These are phyloP conservation scores for Diachrysia chrysitis DNA, from an alignment of 2,888 invertebrate genomes.

Conservation along the genomic window DNA sequence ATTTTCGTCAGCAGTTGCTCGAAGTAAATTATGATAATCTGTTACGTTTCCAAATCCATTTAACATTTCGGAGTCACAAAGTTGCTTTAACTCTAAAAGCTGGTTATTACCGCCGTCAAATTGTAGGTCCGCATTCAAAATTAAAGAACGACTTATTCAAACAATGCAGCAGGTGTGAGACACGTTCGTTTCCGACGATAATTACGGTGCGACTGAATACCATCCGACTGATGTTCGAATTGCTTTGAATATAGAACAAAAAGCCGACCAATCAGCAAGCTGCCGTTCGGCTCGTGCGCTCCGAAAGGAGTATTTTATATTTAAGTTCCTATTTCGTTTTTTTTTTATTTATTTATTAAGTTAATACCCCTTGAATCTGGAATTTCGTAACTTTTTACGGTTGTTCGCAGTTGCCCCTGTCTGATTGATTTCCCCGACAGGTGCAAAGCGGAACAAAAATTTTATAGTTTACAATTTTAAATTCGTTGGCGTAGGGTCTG, in stretches of 20 bases:
- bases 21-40: conserved; percentile 25
- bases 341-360: conserved; percentile 22
- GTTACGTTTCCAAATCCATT: conserved; percentile 24
- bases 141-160: conserved; percentile 48
- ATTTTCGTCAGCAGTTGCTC: conserved; percentile 13
- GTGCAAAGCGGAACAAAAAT: conserved; percentile 58
- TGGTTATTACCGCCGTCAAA: conserved; percentile 35
- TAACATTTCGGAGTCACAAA: conserved; percentile 23
- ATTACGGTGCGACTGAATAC: conserved; percentile 68
- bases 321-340: conserved; percentile 64
- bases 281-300: conserved; percentile 80
- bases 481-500: conserved; percentile 42
- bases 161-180: conserved; percentile 71
- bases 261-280: conserved; percentile 75
- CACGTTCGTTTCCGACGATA: conserved; percentile 66
- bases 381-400: conserved; percentile 55
- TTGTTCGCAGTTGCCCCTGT: conserved; percentile 42
- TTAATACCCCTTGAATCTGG: conserved; percentile 41
- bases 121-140: conserved; percentile 29
- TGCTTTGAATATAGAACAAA: conserved; percentile 78
- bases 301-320: conserved; percentile 47
- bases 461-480: conserved; percentile 55
- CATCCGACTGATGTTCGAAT: conserved; percentile 57
- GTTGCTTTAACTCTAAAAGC: conserved; percentile 24
- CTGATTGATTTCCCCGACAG: conserved; percentile 64